These are phyloP conservation scores for Chondrilla cf. caribensis DNA, from an alignment of 37 sponge, comb jelly and placozoan species.

Conservation along the genomic window DNA sequence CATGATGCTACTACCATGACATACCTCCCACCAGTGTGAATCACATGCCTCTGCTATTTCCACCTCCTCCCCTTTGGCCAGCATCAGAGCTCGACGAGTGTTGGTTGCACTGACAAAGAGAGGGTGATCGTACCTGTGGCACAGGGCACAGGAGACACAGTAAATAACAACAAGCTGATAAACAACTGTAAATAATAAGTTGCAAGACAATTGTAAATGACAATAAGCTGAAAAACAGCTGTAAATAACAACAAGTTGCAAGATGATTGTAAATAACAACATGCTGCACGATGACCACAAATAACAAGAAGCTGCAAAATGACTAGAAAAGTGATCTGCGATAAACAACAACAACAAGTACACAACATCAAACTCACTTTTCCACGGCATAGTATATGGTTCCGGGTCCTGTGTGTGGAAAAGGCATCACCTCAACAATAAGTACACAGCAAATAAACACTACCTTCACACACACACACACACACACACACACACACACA, in stretches of 20 bases:
- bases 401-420: neutral
- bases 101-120: conserved; percentile 2
- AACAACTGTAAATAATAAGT: no score
- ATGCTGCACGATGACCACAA: no score
- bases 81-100: neutral
- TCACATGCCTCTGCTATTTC: conserved; percentile 28
- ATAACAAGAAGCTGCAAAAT: no score
- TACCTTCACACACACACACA: neutral
- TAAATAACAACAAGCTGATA: no score
- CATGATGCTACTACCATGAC: neutral
- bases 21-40: conserved; percentile 88
- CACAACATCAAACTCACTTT: no score
- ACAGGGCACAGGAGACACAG: no score
- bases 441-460: neutral
- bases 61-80: conserved; percentile 66
- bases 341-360: no score
- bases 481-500: conserved; percentile 5
- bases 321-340: no score
- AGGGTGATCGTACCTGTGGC: neutral
- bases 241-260: no score
- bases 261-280: no score
- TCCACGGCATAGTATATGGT: neutral
- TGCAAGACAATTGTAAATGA: no score
- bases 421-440: neutral
- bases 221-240: no score